phyloP scores from a whole-genome alignment of 30 jellyfish, hydroid and myxozoan species.

The Cassiopea xamachana region DNA sequence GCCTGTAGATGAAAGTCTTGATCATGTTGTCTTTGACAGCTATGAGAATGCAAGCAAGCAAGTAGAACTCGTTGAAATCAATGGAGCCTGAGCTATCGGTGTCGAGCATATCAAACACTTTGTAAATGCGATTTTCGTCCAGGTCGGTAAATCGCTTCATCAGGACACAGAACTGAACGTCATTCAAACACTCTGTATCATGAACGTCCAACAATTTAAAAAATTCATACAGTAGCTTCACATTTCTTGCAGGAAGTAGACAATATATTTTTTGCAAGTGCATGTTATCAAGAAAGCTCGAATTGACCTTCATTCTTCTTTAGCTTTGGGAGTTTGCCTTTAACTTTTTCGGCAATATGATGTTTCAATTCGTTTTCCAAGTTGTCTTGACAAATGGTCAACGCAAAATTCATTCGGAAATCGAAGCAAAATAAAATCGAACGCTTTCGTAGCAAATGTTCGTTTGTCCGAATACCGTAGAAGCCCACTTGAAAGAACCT shows the following conservation, averaged over 20 bases:
- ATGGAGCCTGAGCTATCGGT: constrained; percentile 90
- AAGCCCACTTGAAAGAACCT: too few relatives aligned
- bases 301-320: constrained; percentile 75
- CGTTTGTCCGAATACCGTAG: too few relatives aligned
- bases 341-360: not conserved
- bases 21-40: constrained; percentile 92
- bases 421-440: too few relatives aligned
- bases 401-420: too few relatives aligned
- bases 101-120: constrained; percentile 92
- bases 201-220: constrained; percentile 86
- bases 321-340: not conserved
- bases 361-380: not conserved
- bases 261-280: constrained; percentile 90
- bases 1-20: constrained; percentile 86
- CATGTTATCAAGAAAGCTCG: constrained; percentile 62
- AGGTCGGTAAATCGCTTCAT: constrained; percentile 79
- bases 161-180: constrained; percentile 80
- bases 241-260: constrained; percentile 85
- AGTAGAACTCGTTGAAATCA: constrained; percentile 91
- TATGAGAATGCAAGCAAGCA: constrained; percentile 79
- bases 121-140: constrained; percentile 70
- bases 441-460: too few relatives aligned
- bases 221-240: constrained; percentile 78
- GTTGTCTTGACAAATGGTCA: too few relatives aligned
- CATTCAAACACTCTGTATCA: constrained; percentile 79